A percentile compares a stretch with the other conserved stretches of the same genome.
phyloP scores from a whole-genome alignment of 2,113 vertebrate species.

The Psittacus erithacus region DNA sequence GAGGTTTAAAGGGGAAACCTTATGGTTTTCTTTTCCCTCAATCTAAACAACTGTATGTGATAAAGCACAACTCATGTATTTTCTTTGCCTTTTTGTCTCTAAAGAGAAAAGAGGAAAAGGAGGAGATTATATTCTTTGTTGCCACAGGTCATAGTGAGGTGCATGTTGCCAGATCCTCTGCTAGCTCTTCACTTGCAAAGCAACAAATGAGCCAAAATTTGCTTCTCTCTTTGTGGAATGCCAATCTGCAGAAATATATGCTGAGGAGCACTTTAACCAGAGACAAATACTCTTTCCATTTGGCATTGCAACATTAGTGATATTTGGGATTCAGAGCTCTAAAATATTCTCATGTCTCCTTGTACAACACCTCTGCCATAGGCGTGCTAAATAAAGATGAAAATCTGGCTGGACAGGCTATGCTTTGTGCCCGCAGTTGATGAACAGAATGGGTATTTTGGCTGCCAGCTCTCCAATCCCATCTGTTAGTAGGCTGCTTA shows the following conservation, averaged over 20 bases:
- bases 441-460: neutral
- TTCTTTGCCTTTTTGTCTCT: neutral
- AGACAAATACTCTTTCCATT: neutral
- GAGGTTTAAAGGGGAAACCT: neutral
- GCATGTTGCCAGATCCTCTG: neutral
- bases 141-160: neutral
- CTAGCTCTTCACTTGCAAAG: neutral
- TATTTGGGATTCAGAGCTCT: neutral
- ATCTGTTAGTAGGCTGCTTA: conserved; percentile 33
- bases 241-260: neutral
- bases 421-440: neutral
- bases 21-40: neutral
- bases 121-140: neutral
- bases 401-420: conserved; percentile 1
- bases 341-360: neutral
- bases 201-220: neutral
- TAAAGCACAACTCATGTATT: neutral
- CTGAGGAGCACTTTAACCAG: neutral
- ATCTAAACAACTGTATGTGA: neutral
- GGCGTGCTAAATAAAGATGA: neutral
- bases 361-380: conserved; percentile 10
- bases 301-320: neutral
- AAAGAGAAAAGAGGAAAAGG: neutral
- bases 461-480: neutral
- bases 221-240: neutral